A percentile compares a stretch with the other conserved stretches of the same genome.
Evolutionary conservation across 2,113 vertebrate species (phyloP).

Genomic region (Silurus glanis): DNA sequence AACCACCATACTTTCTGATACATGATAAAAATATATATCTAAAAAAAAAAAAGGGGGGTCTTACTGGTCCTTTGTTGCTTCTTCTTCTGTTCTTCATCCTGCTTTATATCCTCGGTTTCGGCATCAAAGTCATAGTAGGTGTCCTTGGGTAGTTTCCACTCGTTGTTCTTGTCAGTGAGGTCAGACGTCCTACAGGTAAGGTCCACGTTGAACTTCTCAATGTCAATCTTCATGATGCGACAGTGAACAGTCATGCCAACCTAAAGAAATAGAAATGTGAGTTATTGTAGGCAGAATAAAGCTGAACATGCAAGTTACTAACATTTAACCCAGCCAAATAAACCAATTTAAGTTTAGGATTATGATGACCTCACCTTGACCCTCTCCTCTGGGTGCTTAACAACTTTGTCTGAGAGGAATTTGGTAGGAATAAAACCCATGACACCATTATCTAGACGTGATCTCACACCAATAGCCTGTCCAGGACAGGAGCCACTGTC

Average conservation of each 20-base stretch:
- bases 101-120: constrained; percentile 88
- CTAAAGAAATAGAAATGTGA: constrained; percentile 60
- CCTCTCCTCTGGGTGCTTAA: constrained; percentile 95
- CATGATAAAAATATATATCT: background rate
- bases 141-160: constrained; percentile 98
- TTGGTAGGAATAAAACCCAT: constrained; percentile 98
- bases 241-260: constrained; percentile 98
- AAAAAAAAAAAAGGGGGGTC: constrained; percentile 54
- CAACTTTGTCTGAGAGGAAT: constrained; percentile 96
- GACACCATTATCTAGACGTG: constrained; percentile 91
- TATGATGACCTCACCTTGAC: constrained; percentile 82
- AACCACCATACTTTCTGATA: background rate
- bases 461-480: constrained; percentile 94
- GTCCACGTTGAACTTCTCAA: constrained; percentile 97
- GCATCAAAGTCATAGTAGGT: constrained; percentile 95
- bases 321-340: background rate
- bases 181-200: constrained; percentile 96
- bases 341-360: background rate
- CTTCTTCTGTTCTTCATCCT: constrained; percentile 91
- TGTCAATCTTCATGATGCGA: constrained; percentile 98
- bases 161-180: constrained; percentile 93
- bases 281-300: background rate
- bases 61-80: constrained; percentile 95
- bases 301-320: background rate
- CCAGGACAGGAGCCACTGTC: constrained; percentile 97